Evolutionary conservation across 2,113 vertebrate species (phyloP), one percentile per base, ranked within the genome.

Genomic region (Lonchura striata): DNA sequence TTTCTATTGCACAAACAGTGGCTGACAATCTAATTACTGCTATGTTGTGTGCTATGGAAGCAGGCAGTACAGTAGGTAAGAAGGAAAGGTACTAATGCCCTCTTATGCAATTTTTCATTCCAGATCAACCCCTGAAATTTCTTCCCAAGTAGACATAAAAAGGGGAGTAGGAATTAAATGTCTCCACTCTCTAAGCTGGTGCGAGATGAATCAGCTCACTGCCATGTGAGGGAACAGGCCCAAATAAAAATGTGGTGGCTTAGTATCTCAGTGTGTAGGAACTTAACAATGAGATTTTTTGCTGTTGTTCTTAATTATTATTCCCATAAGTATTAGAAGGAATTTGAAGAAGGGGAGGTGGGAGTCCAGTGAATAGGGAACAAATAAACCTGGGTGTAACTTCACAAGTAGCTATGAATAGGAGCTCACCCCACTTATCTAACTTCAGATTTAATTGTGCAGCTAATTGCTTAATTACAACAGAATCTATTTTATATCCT

Each of bases 381-480:
- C 16, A 82, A 76, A 56, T 8, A 1, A 2, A 61, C 33, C 46
- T 61, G n/a, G 39, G 6, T 83, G 33, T 80, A 83, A 41, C 63
- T 90, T 77, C 35, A 47, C 50, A 66, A 80, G 68, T 41, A 66
- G 30, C 69, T 88, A 42, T 0, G 2, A 52, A 79, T 24, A 52
- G 42, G 1, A 4, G 42, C 46, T 89, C 74, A 78, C 47, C 57
- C 41, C n/a, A 80, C 63, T 90, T 82, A 63, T 56, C 59, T 77
- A 74, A 91, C 70, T 82, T 80, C 22, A 77, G 39, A 72, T 92
- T 90, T 95, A 93, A 80, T 80, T 80, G 71, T 86, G 63, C 79
- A 91, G 50, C 66, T 96, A 94, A 88, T 90, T 91, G 71, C 52
- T 90, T 91, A 85, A 91, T 88, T 87, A 76, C 42, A 77, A 52